phyloP scores from a whole-genome alignment of 2,888 invertebrate species.

The Isoperla grammatica region DNA sequence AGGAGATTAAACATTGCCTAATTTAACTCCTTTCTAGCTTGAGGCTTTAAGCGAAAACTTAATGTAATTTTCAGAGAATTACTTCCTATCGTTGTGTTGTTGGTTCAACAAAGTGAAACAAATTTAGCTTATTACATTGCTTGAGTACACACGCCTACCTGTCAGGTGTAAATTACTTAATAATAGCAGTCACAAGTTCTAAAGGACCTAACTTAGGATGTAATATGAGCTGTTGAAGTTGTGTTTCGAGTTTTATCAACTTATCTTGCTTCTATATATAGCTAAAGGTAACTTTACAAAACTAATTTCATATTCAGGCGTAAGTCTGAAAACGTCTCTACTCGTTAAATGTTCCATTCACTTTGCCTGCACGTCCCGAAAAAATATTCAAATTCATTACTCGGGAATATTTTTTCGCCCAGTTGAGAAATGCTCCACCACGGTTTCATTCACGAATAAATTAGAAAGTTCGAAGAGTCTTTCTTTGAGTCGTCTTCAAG shows the following conservation, averaged over 20 bases:
- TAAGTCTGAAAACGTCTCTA: conserved; percentile 5
- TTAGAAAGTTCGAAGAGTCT: conserved; percentile 5
- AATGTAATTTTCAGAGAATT: too few relatives aligned
- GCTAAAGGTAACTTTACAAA: neutral
- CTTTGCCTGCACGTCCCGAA: conserved; percentile 4
- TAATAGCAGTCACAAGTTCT: neutral
- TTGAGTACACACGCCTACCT: too few relatives aligned
- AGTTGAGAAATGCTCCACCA: neutral
- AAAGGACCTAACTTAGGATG: neutral
- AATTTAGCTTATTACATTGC: too few relatives aligned
- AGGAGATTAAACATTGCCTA: too few relatives aligned
- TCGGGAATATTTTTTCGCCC: neutral
- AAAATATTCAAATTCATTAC: conserved; percentile 20
- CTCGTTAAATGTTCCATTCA: conserved; percentile 18
- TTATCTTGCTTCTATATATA: too few relatives aligned
- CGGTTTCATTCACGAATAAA: conserved; percentile 16
- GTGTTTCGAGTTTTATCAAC: too few relatives aligned
- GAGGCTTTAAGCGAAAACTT: too few relatives aligned
- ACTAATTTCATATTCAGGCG: conserved; percentile 15
- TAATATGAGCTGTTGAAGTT: too few relatives aligned
- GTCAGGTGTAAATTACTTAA: neutral
- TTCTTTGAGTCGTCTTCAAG: conserved; percentile 9
- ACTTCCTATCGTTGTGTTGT: too few relatives aligned
- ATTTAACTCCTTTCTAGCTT: too few relatives aligned
- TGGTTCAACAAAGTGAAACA: too few relatives aligned